Percentiles rank a stretch among this genome's conserved stretches.
phyloP scores from a whole-genome alignment of 2,888 invertebrate species.

The Troides oblongomaculatus region DNA sequence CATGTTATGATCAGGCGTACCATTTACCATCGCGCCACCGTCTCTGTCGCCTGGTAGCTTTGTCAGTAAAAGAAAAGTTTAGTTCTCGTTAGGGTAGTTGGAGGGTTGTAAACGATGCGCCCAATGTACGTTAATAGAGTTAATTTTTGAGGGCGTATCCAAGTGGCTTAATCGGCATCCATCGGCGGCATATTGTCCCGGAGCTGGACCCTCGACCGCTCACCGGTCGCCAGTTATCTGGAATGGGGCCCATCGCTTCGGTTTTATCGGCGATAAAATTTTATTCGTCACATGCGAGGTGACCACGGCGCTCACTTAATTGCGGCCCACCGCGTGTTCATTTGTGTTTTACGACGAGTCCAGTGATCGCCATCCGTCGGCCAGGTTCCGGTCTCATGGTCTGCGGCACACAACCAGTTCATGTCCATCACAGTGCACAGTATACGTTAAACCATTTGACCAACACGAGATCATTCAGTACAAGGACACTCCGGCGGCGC shows the following conservation, averaged over 20 bases:
- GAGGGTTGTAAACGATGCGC: not conserved
- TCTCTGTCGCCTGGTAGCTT: too few species aligned
- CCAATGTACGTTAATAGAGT: not conserved
- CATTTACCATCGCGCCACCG: too few species aligned
- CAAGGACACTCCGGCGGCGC: too few species aligned
- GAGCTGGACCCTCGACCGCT: slow-evolving; percentile 2
- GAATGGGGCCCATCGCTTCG: slow-evolving; percentile 55
- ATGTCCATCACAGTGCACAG: too few species aligned
- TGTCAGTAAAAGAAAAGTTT: too few species aligned
- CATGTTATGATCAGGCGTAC: too few species aligned
- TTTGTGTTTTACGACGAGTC: slow-evolving; percentile 54
- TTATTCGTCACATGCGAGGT: slow-evolving; percentile 50
- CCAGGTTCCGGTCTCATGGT: too few species aligned
- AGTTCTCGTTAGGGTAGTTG: too few species aligned
- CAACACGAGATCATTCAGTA: too few species aligned
- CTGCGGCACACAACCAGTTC: too few species aligned
- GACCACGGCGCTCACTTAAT: slow-evolving; percentile 67
- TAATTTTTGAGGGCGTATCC: too few species aligned
- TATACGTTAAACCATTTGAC: too few species aligned
- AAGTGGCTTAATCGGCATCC: not conserved
- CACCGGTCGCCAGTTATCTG: slow-evolving; percentile 38
- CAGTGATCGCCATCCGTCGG: slow-evolving; percentile 42
- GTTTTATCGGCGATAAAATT: slow-evolving; percentile 58
- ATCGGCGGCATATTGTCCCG: slow-evolving; percentile 12
- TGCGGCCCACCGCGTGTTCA: slow-evolving; percentile 67